A percentile compares a stretch with the other conserved stretches of the same genome.
Conservation (phyloP, 53 echinoderm and acorn worm genomes). For the Luidia sarsii region DNA sequence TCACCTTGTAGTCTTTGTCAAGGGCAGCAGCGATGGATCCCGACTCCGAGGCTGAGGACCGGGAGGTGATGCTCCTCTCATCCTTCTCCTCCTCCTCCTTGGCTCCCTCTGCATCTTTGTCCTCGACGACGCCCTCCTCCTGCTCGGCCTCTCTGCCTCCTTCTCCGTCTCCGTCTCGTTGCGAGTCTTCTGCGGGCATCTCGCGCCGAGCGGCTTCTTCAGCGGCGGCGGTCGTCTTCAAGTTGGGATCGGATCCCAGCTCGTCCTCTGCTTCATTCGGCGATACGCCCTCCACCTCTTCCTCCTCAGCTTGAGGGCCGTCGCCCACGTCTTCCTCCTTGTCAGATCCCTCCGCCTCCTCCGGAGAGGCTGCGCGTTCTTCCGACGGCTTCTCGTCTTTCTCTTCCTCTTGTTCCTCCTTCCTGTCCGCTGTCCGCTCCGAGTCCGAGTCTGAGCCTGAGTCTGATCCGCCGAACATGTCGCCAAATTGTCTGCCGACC, state of each 20-base stretch:
- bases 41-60: conserved; percentile 39
- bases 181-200: background rate
- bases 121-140: conserved; percentile 12
- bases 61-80: conserved; percentile 18
- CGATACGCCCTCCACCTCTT: too few relatives aligned
- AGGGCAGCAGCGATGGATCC: conserved; percentile 51
- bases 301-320: background rate
- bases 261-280: too few relatives aligned
- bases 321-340: background rate
- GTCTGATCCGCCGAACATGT: background rate
- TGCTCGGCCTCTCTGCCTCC: background rate
- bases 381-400: background rate
- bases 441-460: background rate
- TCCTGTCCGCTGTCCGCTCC: background rate
- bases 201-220: too few relatives aligned
- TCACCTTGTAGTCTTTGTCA: conserved; percentile 38
- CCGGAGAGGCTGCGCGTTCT: background rate
- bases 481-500: too few relatives aligned
- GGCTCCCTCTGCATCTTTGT: conserved; percentile 20
- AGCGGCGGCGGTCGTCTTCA: too few relatives aligned
- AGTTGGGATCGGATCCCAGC: too few relatives aligned
- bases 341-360: background rate
- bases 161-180: background rate
- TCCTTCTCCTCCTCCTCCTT: conserved; percentile 16
- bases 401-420: conserved; percentile 1